A percentile compares a stretch with the other conserved stretches of the same genome.
These are phyloP conservation scores for Zaprionus nigranus DNA, from an alignment of 1,140 invertebrate genomes.

Conservation along the genomic window DNA sequence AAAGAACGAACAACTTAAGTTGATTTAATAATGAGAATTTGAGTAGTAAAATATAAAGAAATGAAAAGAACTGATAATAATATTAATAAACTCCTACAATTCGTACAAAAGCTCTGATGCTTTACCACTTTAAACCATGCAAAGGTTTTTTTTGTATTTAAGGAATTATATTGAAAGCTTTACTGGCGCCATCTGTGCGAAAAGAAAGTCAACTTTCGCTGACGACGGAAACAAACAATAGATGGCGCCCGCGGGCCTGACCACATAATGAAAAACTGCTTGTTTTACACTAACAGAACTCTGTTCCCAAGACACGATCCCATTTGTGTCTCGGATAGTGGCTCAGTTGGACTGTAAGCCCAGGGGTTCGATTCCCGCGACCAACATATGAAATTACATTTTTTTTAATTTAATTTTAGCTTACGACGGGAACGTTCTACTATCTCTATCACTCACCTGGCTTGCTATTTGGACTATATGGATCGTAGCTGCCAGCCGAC, in stretches of 20 bases:
- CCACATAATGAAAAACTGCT: too few relatives aligned
- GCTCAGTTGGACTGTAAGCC: too few relatives aligned
- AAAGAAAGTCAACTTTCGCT: not conserved
- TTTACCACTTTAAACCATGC: too few relatives aligned
- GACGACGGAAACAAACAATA: constrained; percentile 13
- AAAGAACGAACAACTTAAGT: not conserved
- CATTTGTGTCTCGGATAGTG: too few relatives aligned
- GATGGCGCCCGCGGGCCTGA: constrained; percentile 8
- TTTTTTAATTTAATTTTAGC: too few relatives aligned
- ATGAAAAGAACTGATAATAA: not conserved
- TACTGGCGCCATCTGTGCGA: constrained; percentile 32
- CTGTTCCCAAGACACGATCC: too few relatives aligned
- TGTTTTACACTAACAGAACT: too few relatives aligned
- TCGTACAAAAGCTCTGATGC: too few relatives aligned
- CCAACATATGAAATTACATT: too few relatives aligned
- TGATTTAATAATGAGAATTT: not conserved
- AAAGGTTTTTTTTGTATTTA: not conserved
- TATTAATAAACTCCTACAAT: too few relatives aligned
- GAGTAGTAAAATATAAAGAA: not conserved
- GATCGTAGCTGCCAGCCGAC: constrained; percentile 93
- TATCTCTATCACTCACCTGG: constrained; percentile 87
- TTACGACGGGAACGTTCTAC: too few relatives aligned
- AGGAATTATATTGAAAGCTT: not conserved
- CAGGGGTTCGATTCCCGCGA: too few relatives aligned
- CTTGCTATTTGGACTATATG: constrained; percentile 94